phyloP scores from a whole-genome alignment of 1,140 invertebrate species.

The Nasonia giraulti region DNA sequence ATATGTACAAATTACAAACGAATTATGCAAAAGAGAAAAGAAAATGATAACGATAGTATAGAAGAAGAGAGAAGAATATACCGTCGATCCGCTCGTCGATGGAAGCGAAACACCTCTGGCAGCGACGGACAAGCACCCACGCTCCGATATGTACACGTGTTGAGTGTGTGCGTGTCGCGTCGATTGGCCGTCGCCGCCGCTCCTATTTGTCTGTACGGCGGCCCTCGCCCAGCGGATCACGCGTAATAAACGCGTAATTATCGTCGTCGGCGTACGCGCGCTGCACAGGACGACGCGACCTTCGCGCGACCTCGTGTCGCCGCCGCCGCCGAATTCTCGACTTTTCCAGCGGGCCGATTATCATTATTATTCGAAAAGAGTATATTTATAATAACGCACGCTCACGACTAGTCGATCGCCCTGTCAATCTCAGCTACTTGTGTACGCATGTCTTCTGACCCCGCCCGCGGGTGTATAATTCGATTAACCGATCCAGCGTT shows the following conservation, averaged over 20 bases:
- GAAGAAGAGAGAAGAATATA: background rate
- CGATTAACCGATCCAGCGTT: no score
- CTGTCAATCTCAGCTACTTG: background rate
- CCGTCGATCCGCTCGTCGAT: background rate
- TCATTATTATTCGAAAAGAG: background rate
- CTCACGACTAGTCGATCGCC: slow-evolving; percentile 34
- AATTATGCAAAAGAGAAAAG: slow-evolving; percentile 36
- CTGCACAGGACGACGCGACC: slow-evolving; percentile 16
- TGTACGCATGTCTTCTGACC: background rate
- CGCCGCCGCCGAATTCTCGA: background rate
- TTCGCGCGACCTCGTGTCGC: slow-evolving; percentile 24
- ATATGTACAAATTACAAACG: slow-evolving; percentile 53
- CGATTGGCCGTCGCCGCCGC: slow-evolving; percentile 16
- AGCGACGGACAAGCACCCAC: no score
- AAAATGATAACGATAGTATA: background rate
- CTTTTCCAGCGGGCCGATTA: background rate
- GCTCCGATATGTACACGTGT: background rate
- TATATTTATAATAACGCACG: background rate
- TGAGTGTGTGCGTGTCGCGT: background rate
- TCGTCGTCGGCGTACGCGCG: background rate
- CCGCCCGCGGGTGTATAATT: background rate
- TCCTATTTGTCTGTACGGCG: background rate
- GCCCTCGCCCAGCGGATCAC: slow-evolving; percentile 21
- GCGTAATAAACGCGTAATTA: slow-evolving; percentile 28
- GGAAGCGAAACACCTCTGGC: background rate